Conservation (phyloP, 2,888 invertebrate species). For the Cyaniris semiargus region DNA sequence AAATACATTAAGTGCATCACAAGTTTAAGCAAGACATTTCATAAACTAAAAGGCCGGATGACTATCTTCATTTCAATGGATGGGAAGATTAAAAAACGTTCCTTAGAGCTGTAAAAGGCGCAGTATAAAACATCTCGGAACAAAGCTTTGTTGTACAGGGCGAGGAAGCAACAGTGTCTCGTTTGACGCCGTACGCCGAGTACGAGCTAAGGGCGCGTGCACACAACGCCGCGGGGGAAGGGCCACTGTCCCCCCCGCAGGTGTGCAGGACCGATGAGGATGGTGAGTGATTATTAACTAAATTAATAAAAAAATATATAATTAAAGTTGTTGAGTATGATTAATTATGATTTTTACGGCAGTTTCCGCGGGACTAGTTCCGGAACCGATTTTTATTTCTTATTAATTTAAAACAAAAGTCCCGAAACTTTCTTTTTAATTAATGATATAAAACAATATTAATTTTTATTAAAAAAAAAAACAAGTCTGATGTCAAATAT, state of each 20-base stretch:
- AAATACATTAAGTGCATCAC: not conserved
- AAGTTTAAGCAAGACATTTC: not conserved
- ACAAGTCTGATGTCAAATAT: too few relatives aligned
- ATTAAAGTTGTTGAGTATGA: too few relatives aligned
- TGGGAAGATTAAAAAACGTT: conserved; percentile 13
- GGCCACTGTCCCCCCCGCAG: conserved; percentile 86
- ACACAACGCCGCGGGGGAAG: conserved; percentile 92
- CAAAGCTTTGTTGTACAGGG: conserved; percentile 60
- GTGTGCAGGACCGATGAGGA: conserved; percentile 93
- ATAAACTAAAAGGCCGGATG: not conserved
- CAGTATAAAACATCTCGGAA: not conserved
- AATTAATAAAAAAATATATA: too few relatives aligned
- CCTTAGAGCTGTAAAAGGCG: conserved; percentile 14
- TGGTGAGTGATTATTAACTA: conserved; percentile 67
- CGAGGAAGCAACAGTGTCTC: conserved; percentile 88
- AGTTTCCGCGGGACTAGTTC: too few relatives aligned
- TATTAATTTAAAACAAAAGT: too few relatives aligned
- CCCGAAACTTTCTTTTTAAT: too few relatives aligned
- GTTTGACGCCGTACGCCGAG: conserved; percentile 90
- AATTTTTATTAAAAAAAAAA: too few relatives aligned
- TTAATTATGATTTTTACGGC: too few relatives aligned
- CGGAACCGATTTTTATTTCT: too few relatives aligned
- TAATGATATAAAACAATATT: too few relatives aligned
- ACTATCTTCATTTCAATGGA: conserved; percentile 1
- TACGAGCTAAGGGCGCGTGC: conserved; percentile 92